A percentile compares a stretch with the other conserved stretches of the same genome.
Evolutionary conservation across 2,888 invertebrate genomes (phyloP).

Genomic region (Melanargia galathea): DNA sequence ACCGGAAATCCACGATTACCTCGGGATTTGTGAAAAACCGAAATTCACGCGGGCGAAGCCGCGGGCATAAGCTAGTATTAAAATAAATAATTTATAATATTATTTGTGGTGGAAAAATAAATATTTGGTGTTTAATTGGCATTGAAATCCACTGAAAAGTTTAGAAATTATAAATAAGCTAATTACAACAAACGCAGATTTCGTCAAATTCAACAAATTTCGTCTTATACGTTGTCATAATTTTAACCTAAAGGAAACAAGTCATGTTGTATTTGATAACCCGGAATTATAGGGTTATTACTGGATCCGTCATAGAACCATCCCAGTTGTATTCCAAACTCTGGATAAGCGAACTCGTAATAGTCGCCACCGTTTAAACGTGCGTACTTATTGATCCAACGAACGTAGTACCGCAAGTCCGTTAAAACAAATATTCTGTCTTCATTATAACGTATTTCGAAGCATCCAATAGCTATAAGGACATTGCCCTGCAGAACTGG

Average conservation of each 20-base stretch:
- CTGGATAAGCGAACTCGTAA: slow-evolving; percentile 64
- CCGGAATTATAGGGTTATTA: slow-evolving; percentile 36
- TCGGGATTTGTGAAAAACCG: too few species aligned
- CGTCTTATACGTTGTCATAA: too few species aligned
- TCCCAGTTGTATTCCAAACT: slow-evolving; percentile 46
- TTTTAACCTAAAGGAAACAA: slow-evolving; percentile 39
- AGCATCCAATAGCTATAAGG: slow-evolving; percentile 55
- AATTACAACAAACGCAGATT: too few species aligned
- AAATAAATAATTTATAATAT: too few species aligned
- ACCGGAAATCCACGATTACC: too few species aligned
- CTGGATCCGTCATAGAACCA: slow-evolving; percentile 27
- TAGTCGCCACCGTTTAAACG: slow-evolving; percentile 49
- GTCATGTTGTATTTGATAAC: slow-evolving; percentile 31
- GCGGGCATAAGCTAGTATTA: too few species aligned
- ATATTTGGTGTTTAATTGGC: too few species aligned
- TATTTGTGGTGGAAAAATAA: too few species aligned
- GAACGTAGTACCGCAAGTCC: slow-evolving; percentile 57
- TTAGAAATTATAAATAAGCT: too few species aligned
- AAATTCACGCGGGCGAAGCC: too few species aligned
- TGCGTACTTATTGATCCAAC: slow-evolving; percentile 43
- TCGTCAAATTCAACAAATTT: too few species aligned
- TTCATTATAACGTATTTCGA: slow-evolving; percentile 63
- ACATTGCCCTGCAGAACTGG: slow-evolving; percentile 39
- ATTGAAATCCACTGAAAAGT: too few species aligned
- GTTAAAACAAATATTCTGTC: slow-evolving; percentile 59